These are phyloP conservation scores for Capromys pilorides DNA, from an alignment of 2,797 vertebrate genomes.

Conservation along the genomic window DNA sequence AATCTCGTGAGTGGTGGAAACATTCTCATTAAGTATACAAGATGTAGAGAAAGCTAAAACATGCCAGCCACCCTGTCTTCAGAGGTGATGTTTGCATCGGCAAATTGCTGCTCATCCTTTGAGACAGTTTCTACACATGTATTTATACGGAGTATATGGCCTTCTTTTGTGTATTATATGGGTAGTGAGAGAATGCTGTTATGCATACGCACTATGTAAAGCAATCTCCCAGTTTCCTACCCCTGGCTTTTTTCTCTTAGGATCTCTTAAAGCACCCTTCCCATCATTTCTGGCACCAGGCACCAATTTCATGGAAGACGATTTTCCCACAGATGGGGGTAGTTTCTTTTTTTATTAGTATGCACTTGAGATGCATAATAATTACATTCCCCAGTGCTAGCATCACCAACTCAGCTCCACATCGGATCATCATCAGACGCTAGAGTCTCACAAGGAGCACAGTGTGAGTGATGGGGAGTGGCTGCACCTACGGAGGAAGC, in stretches of 20 bases:
- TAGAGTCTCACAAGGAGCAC: background rate
- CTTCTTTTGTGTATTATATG: background rate
- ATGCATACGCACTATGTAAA: background rate
- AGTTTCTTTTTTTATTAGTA: background rate
- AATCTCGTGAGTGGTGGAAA: background rate
- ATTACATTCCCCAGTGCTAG: background rate
- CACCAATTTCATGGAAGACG: background rate
- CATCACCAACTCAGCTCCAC: background rate
- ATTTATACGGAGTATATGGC: background rate
- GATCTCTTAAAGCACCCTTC: background rate
- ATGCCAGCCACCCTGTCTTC: no score
- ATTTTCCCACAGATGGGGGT: background rate
- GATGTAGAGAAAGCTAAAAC: background rate
- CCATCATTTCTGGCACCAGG: background rate
- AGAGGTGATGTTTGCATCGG: background rate
- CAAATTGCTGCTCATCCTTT: background rate
- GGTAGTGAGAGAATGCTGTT: background rate
- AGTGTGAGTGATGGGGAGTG: background rate
- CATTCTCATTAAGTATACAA: background rate
- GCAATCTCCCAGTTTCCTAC: background rate
- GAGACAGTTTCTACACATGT: background rate
- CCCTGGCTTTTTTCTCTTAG: background rate
- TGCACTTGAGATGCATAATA: background rate
- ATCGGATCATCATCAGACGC: background rate
- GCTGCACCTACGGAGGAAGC: background rate